Conservation (phyloP, 2,888 invertebrate genomes). For the Clitarchus hookeri region DNA sequence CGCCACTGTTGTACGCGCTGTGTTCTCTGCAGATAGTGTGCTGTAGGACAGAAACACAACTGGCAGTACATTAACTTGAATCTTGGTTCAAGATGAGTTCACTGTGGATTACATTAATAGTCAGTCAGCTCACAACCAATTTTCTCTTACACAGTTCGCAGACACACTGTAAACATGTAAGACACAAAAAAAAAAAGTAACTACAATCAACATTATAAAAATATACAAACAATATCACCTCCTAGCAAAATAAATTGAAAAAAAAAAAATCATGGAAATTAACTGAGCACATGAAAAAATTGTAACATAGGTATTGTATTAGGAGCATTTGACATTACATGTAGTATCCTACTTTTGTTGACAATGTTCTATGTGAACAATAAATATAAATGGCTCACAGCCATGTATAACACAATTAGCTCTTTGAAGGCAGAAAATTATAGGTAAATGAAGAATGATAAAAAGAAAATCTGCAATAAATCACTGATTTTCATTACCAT, state of each 20-base stretch:
- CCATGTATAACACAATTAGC: not conserved
- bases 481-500: too few species aligned
- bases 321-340: not conserved
- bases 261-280: not conserved
- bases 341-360: not conserved
- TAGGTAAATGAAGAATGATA: too few species aligned
- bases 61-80: too few species aligned
- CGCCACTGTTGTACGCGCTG: too few species aligned
- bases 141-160: not conserved
- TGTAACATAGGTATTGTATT: not conserved
- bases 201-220: not conserved
- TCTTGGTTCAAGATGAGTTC: not conserved
- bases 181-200: not conserved
- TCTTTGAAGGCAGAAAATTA: not conserved
- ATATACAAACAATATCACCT: not conserved
- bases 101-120: not conserved
- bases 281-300: not conserved
- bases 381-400: not conserved
- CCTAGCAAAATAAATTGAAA: not conserved
- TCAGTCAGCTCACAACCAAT: not conserved
- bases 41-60: too few species aligned
- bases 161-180: not conserved
- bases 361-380: not conserved
- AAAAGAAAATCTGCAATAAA: too few species aligned
- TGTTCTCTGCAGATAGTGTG: too few species aligned